These are phyloP conservation scores for Xestia c-nigrum DNA, from an alignment of 2,888 invertebrate genomes.

Conservation along the genomic window DNA sequence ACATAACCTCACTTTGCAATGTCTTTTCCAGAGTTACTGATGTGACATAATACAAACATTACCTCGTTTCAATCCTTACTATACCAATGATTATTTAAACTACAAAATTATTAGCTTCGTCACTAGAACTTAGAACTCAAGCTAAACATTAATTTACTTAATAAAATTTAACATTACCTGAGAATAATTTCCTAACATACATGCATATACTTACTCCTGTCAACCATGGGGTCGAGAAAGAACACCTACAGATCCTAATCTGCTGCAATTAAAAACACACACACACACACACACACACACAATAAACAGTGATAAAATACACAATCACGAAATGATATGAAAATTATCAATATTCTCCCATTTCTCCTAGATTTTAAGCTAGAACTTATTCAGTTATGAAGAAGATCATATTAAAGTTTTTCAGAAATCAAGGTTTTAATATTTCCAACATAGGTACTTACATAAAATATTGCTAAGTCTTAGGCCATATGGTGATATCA, in stretches of 20 bases:
- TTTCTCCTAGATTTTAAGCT: no score
- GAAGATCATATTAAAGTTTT: no score
- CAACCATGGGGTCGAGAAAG: not conserved
- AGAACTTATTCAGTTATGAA: not conserved
- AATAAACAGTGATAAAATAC: not conserved
- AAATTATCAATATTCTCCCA: not conserved
- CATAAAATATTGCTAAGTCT: not conserved
- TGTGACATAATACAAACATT: slow-evolving; percentile 19
- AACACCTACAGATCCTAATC: not conserved
- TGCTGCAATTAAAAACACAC: not conserved
- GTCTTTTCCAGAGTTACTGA: not conserved
- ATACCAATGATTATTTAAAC: not conserved
- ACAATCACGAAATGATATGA: not conserved
- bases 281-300: not conserved
- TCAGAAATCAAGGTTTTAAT: not conserved
- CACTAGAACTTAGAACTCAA: not conserved
- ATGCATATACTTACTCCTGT: not conserved
- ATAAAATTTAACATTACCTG: not conserved
- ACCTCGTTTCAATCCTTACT: not conserved
- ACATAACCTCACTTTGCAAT: slow-evolving; percentile 47
- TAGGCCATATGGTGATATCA: slow-evolving; percentile 38
- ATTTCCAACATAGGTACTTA: not conserved
- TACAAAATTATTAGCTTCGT: not conserved
- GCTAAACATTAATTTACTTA: not conserved
- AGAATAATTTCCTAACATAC: not conserved